Evolutionary conservation across 1,140 invertebrate species (phyloP).

Genomic region (Caerostris darwini): DNA sequence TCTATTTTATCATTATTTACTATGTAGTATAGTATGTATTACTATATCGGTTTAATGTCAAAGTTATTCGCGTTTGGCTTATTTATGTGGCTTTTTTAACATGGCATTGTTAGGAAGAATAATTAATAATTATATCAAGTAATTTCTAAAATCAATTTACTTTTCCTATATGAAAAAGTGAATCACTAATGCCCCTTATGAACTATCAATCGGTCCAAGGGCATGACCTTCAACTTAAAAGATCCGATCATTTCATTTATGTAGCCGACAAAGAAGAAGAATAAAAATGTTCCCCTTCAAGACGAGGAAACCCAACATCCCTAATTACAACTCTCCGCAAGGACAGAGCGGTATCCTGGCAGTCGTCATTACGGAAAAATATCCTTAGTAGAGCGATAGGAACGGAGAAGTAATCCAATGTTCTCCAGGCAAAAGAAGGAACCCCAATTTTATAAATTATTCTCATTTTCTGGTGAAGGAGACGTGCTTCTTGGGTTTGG

Average conservation of each 20-base stretch:
- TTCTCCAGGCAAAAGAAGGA: constrained; percentile 1
- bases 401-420: not conserved
- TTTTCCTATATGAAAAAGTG: no score
- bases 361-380: constrained; percentile 23
- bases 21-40: no score
- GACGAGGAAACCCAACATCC: not conserved
- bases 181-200: no score
- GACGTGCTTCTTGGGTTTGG: constrained; percentile 24
- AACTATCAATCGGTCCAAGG: not conserved
- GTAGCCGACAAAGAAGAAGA: not conserved
- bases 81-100: no score
- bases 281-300: not conserved
- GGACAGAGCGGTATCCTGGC: constrained; percentile 1
- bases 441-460: constrained; percentile 40
- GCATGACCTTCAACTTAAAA: constrained; percentile 3
- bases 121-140: no score
- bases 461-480: constrained; percentile 21
- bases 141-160: no score
- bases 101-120: no score
- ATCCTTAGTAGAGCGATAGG: not conserved
- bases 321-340: constrained; percentile 12
- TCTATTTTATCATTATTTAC: no score
- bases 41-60: no score
- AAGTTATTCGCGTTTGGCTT: no score
- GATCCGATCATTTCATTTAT: constrained; percentile 13